phyloP scores from a whole-genome alignment of 2,113 vertebrate genomes.

The Trachemys scripta region DNA sequence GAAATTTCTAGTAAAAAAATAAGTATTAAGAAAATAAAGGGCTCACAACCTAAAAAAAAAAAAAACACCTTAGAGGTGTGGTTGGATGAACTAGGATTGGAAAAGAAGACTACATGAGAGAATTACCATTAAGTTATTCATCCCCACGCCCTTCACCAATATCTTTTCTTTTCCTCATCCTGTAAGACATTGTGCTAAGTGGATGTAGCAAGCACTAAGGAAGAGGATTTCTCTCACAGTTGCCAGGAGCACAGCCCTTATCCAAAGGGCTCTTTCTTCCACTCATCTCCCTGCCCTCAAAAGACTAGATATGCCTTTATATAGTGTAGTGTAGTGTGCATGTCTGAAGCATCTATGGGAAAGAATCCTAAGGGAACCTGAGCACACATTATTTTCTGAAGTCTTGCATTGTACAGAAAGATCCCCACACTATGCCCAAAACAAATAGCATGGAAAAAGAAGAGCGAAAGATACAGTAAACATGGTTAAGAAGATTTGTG shows the following conservation, averaged over 20 bases:
- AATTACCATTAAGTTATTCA: constrained; percentile 22
- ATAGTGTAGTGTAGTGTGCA: not conserved
- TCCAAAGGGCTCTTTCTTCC: not conserved
- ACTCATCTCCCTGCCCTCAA: not conserved
- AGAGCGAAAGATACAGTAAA: not conserved
- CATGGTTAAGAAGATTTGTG: not conserved
- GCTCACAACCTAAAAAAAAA: not conserved
- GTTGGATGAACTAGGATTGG: constrained; percentile 1
- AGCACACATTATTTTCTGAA: constrained; percentile 21
- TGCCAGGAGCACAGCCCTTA: not conserved
- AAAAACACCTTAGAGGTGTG: not conserved
- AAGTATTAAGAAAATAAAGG: constrained; percentile 22
- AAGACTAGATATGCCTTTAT: not conserved
- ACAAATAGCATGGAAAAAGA: not conserved
- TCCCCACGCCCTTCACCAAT: not conserved
- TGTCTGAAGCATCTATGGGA: not conserved
- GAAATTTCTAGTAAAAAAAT: not conserved
- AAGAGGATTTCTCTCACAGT: not conserved
- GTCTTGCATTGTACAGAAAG: not conserved
- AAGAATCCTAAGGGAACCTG: not conserved
- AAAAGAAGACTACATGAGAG: not conserved
- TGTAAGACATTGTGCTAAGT: not conserved
- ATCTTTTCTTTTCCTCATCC: not conserved
- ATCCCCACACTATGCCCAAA: not conserved
- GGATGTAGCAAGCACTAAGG: not conserved